Evolutionary conservation across 2,113 vertebrate species (phyloP), one percentile per base, ranked within the genome.

Genomic region (Pungitius pungitius): DNA sequence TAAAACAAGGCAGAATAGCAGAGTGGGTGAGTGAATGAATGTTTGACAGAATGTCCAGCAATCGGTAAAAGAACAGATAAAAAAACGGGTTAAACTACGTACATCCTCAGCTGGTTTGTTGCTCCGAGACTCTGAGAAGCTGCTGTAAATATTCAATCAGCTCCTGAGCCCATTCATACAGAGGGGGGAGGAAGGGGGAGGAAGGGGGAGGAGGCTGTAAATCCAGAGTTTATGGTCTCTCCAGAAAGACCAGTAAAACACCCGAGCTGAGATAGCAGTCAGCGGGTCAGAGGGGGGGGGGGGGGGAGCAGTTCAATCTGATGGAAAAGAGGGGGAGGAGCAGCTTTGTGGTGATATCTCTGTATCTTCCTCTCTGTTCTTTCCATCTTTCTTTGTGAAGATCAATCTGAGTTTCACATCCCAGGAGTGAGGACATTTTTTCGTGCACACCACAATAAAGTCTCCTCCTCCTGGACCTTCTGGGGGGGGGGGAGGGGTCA

Each of bases 151-250:
- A 80, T 82, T 64, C 64, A 17, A 40, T 24, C 54, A 45, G 47
- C 69, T 52, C 56, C 75, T 60, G 82, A 66, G 12, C 35, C 64
- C 75, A 75, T 85, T 82, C 76, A 76, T 75, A 26, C 10, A 70
- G 49, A n/a, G 37, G 59, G 59, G 59, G 58, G 68, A 30, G 65
- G 68, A 47, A 64, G 62, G 78, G 35, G 39, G 10, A n/a, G 51
- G 40, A 22, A 40, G 61, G 59, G 58, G 68, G 37, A 68, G 68
- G 52, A 64, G 62, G 80, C 73, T 60, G 47, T 89, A 81, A 87
- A 79, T 79, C 75, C 26, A 49, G n/a, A 82, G 45, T 88, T 87
- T 84, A 85, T 77, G 78, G 54, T 51, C 56, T 54, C 73, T 73
- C 82, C 56, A 49, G 66, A 30, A 63, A 63, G 73, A 75, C 70